A percentile compares a stretch with the other conserved stretches of the same genome.
Conservation (phyloP, 2,113 vertebrate genomes). For the Xiphias gladius region DNA sequence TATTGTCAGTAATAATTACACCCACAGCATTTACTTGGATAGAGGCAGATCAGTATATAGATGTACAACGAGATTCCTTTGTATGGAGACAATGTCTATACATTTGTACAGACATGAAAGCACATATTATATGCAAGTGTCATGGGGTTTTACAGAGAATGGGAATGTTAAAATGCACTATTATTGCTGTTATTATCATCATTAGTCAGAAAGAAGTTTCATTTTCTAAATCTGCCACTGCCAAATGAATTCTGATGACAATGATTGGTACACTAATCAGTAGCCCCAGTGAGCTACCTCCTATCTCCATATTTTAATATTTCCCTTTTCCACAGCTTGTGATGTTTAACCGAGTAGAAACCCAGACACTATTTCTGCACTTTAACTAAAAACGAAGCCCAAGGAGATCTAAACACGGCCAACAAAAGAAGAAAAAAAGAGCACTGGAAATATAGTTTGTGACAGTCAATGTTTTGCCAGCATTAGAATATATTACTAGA, state of each 20-base stretch:
- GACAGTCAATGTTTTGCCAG: constrained; percentile 38
- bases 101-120: background rate
- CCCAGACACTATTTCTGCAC: constrained; percentile 53
- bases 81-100: background rate
- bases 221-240: constrained; percentile 60
- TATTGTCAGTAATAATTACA: background rate
- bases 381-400: constrained; percentile 61
- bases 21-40: background rate
- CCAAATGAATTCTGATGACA: constrained; percentile 70
- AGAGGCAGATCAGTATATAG: background rate
- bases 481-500: constrained; percentile 50
- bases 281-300: constrained; percentile 66
- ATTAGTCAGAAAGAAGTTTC: constrained; percentile 57
- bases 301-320: constrained; percentile 73
- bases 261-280: constrained; percentile 70
- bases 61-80: background rate
- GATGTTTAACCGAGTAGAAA: constrained; percentile 68
- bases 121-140: constrained; percentile 23
- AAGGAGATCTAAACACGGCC: constrained; percentile 52
- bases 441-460: constrained; percentile 44
- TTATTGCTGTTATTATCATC: constrained; percentile 34
- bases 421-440: constrained; percentile 43
- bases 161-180: background rate
- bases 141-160: background rate
- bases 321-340: constrained; percentile 59